Conservation (phyloP, 2,888 invertebrate genomes). For the Bellardia bayeri region DNA sequence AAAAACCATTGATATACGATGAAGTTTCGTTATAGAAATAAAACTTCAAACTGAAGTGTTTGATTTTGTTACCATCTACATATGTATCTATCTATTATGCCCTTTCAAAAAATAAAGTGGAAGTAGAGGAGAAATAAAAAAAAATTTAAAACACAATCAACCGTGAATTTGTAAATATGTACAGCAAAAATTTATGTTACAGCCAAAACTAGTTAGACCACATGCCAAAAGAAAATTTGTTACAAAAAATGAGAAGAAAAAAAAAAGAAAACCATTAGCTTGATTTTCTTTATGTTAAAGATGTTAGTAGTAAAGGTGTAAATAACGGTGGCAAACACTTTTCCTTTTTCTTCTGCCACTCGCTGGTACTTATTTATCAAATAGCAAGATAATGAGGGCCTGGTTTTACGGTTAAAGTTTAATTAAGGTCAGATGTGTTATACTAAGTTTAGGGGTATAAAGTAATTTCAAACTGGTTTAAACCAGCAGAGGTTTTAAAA, state of each 20-base stretch:
- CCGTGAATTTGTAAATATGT: constrained; percentile 57
- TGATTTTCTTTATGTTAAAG: constrained; percentile 34
- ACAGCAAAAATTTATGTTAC: constrained; percentile 58
- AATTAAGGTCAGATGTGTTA: background rate
- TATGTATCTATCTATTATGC: constrained; percentile 39
- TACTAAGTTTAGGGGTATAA: background rate
- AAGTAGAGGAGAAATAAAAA: constrained; percentile 25
- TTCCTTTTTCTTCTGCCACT: constrained; percentile 77
- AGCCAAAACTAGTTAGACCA: constrained; percentile 80
- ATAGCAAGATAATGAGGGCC: background rate
- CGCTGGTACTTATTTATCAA: too few species aligned
- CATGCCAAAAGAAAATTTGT: constrained; percentile 78
- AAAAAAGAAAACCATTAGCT: constrained; percentile 69
- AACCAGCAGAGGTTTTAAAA: background rate
- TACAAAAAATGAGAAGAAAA: too few species aligned
- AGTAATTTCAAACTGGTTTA: background rate
- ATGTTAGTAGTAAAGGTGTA: constrained; percentile 61
- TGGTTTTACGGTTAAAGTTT: background rate
- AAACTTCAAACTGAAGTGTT: constrained; percentile 24
- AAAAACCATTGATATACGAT: constrained; percentile 19
- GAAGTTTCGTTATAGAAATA: constrained; percentile 24
- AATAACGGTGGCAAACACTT: constrained; percentile 75
- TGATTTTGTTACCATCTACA: constrained; percentile 4
- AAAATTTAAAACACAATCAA: constrained; percentile 46
- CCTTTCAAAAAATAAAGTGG: constrained; percentile 63